Evolutionary conservation across 2,797 vertebrate genomes (phyloP).

Genomic region (Chelon auratus): DNA sequence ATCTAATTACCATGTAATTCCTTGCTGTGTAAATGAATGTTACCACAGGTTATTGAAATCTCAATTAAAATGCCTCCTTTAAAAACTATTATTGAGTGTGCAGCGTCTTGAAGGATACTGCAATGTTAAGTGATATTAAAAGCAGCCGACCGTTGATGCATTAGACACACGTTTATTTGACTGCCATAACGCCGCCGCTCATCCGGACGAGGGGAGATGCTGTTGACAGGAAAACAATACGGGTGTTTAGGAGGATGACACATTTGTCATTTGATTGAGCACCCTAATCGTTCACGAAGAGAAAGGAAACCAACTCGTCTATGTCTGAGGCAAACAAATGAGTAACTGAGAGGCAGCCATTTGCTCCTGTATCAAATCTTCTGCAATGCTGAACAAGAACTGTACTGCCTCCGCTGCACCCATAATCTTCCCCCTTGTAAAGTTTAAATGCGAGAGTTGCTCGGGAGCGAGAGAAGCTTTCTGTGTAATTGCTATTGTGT

Average conservation of each 20-base stretch:
- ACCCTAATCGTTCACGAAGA: conserved; percentile 14
- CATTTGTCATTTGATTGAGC: conserved; percentile 27
- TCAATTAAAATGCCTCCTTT: conserved; percentile 17
- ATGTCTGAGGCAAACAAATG: conserved; percentile 18
- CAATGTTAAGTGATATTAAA: conserved; percentile 74
- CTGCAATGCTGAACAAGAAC: background rate
- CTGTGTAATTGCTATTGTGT: conserved; percentile 23
- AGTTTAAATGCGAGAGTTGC: conserved; percentile 8
- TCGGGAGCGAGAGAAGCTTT: background rate
- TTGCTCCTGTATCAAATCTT: conserved; percentile 6
- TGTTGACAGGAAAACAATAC: conserved; percentile 62
- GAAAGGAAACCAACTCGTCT: conserved; percentile 26
- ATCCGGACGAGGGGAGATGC: conserved; percentile 17
- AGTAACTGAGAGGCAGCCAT: background rate
- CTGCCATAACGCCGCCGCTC: conserved; percentile 39
- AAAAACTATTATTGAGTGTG: conserved; percentile 27
- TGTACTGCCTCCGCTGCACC: background rate
- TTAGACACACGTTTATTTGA: conserved; percentile 53
- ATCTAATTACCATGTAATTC: conserved; percentile 21
- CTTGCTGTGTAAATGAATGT: background rate
- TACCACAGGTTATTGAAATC: conserved; percentile 23
- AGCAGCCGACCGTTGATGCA: conserved; percentile 53
- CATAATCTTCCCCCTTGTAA: background rate
- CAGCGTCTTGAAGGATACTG: conserved; percentile 51
- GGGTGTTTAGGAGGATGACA: conserved; percentile 42